Percentiles rank a stretch among this genome's conserved stretches.
phyloP scores from a whole-genome alignment of 2,888 invertebrate species.

The Leucophora obtusa region DNA sequence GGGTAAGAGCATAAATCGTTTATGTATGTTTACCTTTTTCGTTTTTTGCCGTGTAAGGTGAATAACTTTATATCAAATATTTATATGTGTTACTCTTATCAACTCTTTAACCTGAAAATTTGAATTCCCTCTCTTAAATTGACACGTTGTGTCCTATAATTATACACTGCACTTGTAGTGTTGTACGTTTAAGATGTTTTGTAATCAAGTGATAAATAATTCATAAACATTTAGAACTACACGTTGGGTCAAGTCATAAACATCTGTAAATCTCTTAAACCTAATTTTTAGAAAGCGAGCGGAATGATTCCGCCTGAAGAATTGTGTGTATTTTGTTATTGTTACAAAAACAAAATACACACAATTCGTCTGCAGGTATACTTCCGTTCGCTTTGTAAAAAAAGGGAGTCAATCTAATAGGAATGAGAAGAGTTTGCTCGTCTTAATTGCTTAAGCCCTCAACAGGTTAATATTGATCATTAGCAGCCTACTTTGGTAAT shows the following conservation, averaged over 20 bases:
- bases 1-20: constrained; percentile 37
- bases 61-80: constrained; percentile 52
- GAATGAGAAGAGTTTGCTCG: too few species aligned
- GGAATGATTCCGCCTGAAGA: too few species aligned
- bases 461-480: too few species aligned
- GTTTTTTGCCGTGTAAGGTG: constrained; percentile 48
- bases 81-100: background rate
- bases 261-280: too few species aligned
- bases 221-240: constrained; percentile 1
- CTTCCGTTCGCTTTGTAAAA: too few species aligned
- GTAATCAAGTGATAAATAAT: constrained; percentile 36
- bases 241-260: constrained; percentile 19
- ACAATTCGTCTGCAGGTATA: too few species aligned
- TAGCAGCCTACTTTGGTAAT: too few species aligned
- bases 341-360: too few species aligned
- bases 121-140: background rate
- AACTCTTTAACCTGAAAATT: constrained; percentile 20
- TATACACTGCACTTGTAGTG: constrained; percentile 24
- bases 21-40: constrained; percentile 38
- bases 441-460: too few species aligned
- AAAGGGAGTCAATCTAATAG: too few species aligned
- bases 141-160: background rate
- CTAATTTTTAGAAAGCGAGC: too few species aligned
- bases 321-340: too few species aligned
- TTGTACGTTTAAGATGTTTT: constrained; percentile 1